Conservation (phyloP, 2,113 vertebrate genomes). For the Chaetodon auriga region DNA sequence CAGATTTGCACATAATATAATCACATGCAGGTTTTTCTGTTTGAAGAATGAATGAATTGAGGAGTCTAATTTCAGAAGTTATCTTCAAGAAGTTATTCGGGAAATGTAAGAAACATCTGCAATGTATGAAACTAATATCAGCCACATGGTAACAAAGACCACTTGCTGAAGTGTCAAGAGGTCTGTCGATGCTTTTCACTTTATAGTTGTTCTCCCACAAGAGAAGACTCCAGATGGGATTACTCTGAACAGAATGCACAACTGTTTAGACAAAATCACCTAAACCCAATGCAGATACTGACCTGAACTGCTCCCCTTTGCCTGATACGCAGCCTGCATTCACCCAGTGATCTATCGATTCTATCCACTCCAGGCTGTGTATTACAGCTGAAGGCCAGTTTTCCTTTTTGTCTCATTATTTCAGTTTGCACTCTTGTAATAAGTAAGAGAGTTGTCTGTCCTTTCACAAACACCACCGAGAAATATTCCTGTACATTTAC, state of each 20-base stretch:
- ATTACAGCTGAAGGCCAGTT: background rate
- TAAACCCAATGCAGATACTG: background rate
- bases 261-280: background rate
- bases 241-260: background rate
- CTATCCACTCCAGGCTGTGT: background rate
- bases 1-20: background rate
- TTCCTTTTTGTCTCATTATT: background rate
- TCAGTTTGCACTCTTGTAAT: background rate
- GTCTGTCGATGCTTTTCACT: slow-evolving; percentile 1
- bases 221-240: slow-evolving; percentile 7
- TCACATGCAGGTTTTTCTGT: background rate
- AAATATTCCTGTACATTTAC: background rate
- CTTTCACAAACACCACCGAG: background rate
- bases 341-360: background rate
- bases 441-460: background rate
- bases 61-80: background rate
- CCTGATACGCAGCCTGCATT: background rate
- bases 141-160: slow-evolving; percentile 3
- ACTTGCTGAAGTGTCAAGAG: background rate
- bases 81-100: background rate
- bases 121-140: background rate
- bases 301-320: background rate
- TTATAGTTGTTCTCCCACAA: background rate
- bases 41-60: background rate
- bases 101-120: slow-evolving; percentile 10